Conservation (phyloP, 2,113 vertebrate species). For the Cygnus buccinator region DNA sequence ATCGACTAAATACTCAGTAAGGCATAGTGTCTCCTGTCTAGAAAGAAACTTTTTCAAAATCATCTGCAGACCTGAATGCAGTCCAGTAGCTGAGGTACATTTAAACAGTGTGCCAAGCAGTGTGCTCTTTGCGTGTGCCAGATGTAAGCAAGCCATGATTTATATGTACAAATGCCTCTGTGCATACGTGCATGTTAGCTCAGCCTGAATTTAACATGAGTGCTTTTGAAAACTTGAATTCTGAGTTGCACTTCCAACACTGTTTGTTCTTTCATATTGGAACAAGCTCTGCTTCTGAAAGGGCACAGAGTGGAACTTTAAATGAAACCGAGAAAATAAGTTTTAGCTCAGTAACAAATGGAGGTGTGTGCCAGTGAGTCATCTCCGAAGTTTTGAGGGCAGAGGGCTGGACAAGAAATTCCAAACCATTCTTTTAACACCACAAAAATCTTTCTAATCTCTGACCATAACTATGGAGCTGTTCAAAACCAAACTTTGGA, state of each 20-base stretch:
- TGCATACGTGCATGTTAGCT: background rate
- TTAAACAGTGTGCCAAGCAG: background rate
- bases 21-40: background rate
- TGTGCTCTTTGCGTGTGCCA: background rate
- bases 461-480: background rate
- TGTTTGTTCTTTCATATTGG: background rate
- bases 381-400: constrained; percentile 2
- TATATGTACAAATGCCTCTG: background rate
- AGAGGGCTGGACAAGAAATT: background rate
- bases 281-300: constrained; percentile 19
- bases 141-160: background rate
- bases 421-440: background rate
- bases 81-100: background rate
- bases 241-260: background rate
- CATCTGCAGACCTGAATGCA: background rate
- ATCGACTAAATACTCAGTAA: background rate
- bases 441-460: constrained; percentile 8
- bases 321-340: background rate
- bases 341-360: background rate
- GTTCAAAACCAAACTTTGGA: background rate
- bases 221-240: background rate
- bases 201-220: background rate
- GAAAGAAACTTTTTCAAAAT: background rate
- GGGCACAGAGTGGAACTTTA: background rate
- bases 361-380: constrained; percentile 21